Evolutionary conservation across 2,113 vertebrate genomes (phyloP).

Genomic region (Panurus biarmicus): DNA sequence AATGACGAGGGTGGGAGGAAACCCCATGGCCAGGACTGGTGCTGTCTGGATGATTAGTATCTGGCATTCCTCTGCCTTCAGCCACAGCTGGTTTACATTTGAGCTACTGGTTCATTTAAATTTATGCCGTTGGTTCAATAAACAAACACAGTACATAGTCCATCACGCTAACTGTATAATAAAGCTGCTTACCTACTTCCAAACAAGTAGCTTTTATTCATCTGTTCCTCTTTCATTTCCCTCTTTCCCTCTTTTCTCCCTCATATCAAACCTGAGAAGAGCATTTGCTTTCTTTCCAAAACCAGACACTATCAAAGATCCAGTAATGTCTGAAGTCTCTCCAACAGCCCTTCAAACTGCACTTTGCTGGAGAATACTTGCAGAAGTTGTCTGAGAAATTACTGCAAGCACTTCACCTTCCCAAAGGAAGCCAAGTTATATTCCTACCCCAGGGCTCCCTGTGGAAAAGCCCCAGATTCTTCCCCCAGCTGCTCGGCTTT

Average conservation of each 20-base stretch:
- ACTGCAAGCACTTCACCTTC: neutral
- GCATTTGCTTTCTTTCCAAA: neutral
- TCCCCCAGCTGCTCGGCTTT: neutral
- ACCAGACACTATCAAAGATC: neutral
- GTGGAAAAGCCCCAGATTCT: neutral
- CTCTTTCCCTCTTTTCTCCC: neutral
- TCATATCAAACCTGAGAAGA: neutral
- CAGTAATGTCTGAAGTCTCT: neutral
- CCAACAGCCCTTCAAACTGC: neutral
- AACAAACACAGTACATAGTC: conserved; percentile 19
- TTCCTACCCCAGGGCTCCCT: neutral
- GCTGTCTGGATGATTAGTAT: conserved; percentile 5
- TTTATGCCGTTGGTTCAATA: conserved; percentile 27
- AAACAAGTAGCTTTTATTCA: neutral
- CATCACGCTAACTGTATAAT: neutral
- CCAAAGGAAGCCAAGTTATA: neutral
- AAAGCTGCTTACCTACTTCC: neutral
- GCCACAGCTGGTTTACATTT: conserved; percentile 51
- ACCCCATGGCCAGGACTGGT: neutral
- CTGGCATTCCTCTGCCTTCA: conserved; percentile 34
- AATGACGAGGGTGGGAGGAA: neutral
- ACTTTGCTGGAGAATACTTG: neutral
- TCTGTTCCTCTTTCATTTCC: neutral
- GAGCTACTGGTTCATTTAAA: conserved; percentile 37
- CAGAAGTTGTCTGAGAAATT: neutral